A percentile compares a stretch with the other conserved stretches of the same genome.
Evolutionary conservation across 23 tunicate genomes (phyloP).

Genomic region (Trididemnum miniatum): DNA sequence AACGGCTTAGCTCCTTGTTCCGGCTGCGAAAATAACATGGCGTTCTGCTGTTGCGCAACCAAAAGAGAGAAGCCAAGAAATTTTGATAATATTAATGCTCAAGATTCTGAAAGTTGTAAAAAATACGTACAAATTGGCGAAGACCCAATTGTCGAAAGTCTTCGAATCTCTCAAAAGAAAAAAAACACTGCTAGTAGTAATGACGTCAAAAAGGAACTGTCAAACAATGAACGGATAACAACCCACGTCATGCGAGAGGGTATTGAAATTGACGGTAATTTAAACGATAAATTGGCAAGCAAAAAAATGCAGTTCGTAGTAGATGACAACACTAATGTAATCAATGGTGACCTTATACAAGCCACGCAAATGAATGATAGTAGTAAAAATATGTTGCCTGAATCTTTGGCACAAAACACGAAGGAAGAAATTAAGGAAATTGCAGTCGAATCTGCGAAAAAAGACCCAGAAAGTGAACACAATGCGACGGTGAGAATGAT

Average conservation of each 20-base stretch:
- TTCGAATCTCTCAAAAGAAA: neutral
- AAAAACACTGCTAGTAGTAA: neutral
- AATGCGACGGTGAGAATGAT: too few species aligned
- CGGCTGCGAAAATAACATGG: neutral
- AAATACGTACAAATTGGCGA: neutral
- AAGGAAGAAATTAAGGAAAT: too few species aligned
- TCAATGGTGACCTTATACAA: neutral
- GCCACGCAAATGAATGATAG: too few species aligned
- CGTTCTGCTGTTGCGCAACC: neutral
- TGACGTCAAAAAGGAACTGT: neutral
- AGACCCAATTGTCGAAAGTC: slow-evolving; percentile 1
- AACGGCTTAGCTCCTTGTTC: neutral
- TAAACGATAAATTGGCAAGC: neutral
- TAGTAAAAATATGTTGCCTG: too few species aligned
- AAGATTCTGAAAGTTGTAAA: neutral
- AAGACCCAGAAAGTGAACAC: too few species aligned
- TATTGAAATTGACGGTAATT: neutral
- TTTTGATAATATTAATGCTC: neutral
- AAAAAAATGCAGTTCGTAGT: neutral
- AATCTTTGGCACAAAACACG: too few species aligned
- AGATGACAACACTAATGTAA: neutral
- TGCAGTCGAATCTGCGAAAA: too few species aligned
- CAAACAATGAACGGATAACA: neutral
- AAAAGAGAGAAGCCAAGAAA: neutral
- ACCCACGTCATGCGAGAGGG: neutral